Conservation (phyloP, 2,888 invertebrate species). For the Vesta saturnalis region DNA sequence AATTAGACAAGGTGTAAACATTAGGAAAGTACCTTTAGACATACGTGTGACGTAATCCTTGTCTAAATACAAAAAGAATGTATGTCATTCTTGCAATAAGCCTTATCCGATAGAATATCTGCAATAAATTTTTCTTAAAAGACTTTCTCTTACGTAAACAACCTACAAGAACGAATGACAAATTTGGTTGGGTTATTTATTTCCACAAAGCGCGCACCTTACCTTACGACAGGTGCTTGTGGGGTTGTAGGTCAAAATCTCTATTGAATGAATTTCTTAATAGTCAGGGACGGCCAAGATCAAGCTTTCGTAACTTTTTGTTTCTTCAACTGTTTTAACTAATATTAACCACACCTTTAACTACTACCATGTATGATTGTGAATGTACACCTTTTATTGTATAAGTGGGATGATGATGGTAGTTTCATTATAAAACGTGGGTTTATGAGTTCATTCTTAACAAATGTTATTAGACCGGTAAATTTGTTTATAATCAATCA, state of each 20-base stretch:
- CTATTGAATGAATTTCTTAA: slow-evolving; percentile 34
- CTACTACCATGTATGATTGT: slow-evolving; percentile 20
- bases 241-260: slow-evolving; percentile 34
- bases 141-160: slow-evolving; percentile 3
- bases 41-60: too few species aligned
- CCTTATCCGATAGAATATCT: too few species aligned
- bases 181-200: slow-evolving; percentile 27
- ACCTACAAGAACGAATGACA: slow-evolving; percentile 14
- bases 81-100: too few species aligned
- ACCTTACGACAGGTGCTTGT: slow-evolving; percentile 29
- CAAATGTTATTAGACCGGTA: slow-evolving; percentile 20
- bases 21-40: too few species aligned
- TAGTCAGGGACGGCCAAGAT: slow-evolving; percentile 27
- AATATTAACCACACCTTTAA: slow-evolving; percentile 22
- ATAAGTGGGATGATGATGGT: slow-evolving; percentile 25
- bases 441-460: slow-evolving; percentile 23
- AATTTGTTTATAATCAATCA: too few species aligned
- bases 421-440: slow-evolving; percentile 23
- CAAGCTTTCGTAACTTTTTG: slow-evolving; percentile 16
- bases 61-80: too few species aligned
- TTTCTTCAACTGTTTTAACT: background rate
- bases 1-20: too few species aligned
- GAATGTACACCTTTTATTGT: slow-evolving; percentile 10
- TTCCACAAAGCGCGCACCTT: slow-evolving; percentile 13
- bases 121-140: background rate